Base-by-base conservation (phyloP, 2,888 invertebrate species). In the Thymelicus sylvestris region DNA sequence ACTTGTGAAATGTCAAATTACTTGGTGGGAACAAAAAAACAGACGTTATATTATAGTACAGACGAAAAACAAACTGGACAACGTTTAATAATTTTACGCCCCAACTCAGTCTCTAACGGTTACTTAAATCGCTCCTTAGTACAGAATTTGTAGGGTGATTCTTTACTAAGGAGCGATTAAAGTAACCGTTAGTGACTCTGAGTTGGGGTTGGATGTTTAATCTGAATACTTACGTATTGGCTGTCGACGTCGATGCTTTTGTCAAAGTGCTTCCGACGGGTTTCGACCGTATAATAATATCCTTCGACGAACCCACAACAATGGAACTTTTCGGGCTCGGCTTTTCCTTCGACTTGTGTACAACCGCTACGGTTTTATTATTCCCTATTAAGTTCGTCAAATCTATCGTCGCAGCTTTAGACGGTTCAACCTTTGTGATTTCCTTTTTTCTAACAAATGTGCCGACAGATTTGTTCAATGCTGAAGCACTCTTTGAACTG, bases 291-390 rank as follows among this genome's bases (percentile, higher is more conserved):
- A 75, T 74, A 7, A 83, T 74, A 31, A 86, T 83, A 67, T 78
- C 80, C 73, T 82, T 83, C 7, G 83, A 80, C 7, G 80, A 78
- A 31, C 84, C 84, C 6, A 74, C 74, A 55, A 84, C 65, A 15
- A 66, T 38, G 31, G 44, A 13, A 2, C 3, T 2, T 8, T 38
- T 39, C n/a, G 39, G 6, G 13, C 8, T 59, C 7, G 24, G 1
- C 52, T 52, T 52, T 0, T 55, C 24, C 8, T 8, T 38, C 1
- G 59, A 13, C 8, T 59, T 38, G 2, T 59, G 12, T 59, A n/a
- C n/a, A 13, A 7, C 55, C 7, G 7, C 19, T 39, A 59, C 0
- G 6, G 10, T 39, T 13, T 13, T 59, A 59, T 7, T 59, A 44
- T 12, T 44, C 44, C 1, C 10, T 6, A n/a, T 3, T 39, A 59